These are phyloP conservation scores for Vombatus ursinus DNA, from an alignment of 2,113 vertebrate species.

Conservation along the genomic window DNA sequence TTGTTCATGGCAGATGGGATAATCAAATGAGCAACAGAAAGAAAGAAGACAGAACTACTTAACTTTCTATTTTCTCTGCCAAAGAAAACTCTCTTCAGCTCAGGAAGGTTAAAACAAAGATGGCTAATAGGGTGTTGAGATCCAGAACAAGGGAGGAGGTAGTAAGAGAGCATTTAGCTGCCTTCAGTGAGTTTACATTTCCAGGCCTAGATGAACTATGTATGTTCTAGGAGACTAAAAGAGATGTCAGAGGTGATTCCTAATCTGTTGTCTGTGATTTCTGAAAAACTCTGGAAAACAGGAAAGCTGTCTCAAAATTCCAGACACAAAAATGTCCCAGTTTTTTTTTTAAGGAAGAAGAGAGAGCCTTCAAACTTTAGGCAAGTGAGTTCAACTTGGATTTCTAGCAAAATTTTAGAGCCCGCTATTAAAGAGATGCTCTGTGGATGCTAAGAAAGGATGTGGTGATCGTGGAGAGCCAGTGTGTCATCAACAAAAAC, in stretches of 20 bases:
- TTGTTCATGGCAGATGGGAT: neutral
- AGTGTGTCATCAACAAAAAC: neutral
- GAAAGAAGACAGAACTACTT: neutral
- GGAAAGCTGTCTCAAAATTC: neutral
- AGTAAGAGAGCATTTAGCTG: too few species aligned
- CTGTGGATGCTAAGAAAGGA: neutral
- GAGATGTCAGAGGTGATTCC: neutral
- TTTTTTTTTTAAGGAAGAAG: neutral
- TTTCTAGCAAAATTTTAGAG: neutral
- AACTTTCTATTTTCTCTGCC: neutral
- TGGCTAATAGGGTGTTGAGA: neutral
- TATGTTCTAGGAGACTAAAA: neutral
- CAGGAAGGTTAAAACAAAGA: neutral
- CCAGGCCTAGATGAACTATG: neutral
- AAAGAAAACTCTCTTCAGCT: neutral
- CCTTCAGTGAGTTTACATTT: neutral
- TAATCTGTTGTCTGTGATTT: neutral
- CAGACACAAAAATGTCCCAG: neutral
- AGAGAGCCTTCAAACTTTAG: neutral
- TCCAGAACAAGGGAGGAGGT: neutral
- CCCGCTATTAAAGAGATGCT: neutral
- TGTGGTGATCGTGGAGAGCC: neutral
- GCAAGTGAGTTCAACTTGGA: neutral
- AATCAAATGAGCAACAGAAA: neutral
- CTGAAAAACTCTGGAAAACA: neutral